Conservation (phyloP, 2,888 invertebrate genomes). For the Nephrotoma guestfalica region DNA sequence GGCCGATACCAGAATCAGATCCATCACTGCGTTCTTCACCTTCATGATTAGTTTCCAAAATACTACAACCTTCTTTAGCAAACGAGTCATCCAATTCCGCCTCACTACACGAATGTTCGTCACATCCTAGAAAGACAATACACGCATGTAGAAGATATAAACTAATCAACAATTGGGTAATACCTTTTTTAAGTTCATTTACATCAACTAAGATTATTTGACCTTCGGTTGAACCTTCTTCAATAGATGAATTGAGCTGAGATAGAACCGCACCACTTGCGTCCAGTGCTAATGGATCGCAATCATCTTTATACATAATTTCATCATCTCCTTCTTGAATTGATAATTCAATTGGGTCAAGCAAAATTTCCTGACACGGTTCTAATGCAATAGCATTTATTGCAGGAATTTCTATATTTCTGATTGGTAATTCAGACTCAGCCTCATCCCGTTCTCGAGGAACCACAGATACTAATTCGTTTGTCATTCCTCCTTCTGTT, state of each 20-base stretch:
- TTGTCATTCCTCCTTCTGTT: constrained; percentile 7
- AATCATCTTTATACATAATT: not conserved
- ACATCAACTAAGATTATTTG: constrained; percentile 15
- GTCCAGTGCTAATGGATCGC: constrained; percentile 31
- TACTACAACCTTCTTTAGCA: not conserved
- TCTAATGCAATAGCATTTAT: not conserved
- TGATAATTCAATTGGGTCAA: not conserved
- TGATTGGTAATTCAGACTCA: constrained; percentile 10
- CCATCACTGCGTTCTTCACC: constrained; percentile 55
- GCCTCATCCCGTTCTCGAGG: not conserved
- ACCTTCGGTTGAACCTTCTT: constrained; percentile 10
- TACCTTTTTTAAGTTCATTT: constrained; percentile 8
- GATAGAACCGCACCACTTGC: constrained; percentile 17
- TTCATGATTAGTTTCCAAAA: not conserved
- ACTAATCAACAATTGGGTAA: not conserved
- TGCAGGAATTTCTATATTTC: constrained; percentile 15
- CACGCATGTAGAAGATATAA: not conserved
- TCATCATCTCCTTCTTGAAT: not conserved
- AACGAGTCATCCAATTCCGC: constrained; percentile 5
- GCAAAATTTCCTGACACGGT: not conserved
- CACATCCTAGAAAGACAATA: not conserved
- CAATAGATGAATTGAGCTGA: constrained; percentile 10
- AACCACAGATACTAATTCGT: constrained; percentile 3
- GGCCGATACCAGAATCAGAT: constrained; percentile 71
- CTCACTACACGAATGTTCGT: constrained; percentile 6